Percentiles rank a stretch among this genome's conserved stretches.
Conservation (phyloP, 2,797 vertebrate species). For the Sebastes cheni region DNA sequence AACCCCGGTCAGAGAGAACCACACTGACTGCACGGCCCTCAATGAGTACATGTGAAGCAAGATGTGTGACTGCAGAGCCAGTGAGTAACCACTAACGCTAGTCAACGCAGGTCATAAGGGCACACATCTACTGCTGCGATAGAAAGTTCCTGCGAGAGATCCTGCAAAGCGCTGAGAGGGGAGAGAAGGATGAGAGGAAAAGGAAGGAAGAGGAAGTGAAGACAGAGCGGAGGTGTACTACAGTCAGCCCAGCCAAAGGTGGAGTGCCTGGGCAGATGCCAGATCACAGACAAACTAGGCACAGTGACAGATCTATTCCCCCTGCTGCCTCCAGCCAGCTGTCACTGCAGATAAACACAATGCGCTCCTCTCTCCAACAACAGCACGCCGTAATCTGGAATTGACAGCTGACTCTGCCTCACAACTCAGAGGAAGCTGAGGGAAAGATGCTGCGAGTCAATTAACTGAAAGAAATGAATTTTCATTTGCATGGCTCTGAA, state of each 20-base stretch:
- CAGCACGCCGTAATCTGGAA: slow-evolving; percentile 70
- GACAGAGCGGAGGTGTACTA: slow-evolving; percentile 39
- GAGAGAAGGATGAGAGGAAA: background rate
- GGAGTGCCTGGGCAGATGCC: slow-evolving; percentile 65
- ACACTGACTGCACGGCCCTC: background rate
- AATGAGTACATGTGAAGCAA: slow-evolving; percentile 25
- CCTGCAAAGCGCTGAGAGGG: background rate
- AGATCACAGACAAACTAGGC: slow-evolving; percentile 71
- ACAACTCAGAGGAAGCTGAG: slow-evolving; percentile 46
- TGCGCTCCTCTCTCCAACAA: slow-evolving; percentile 60
- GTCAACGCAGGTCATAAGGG: slow-evolving; percentile 3
- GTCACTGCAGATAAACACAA: slow-evolving; percentile 76
- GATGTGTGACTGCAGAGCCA: slow-evolving; percentile 1
- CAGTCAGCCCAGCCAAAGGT: slow-evolving; percentile 57
- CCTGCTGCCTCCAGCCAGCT: slow-evolving; percentile 73
- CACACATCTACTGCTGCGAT: slow-evolving; percentile 11
- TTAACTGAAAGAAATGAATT: slow-evolving; percentile 60
- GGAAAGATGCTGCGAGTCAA: slow-evolving; percentile 60
- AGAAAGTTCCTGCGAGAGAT: slow-evolving; percentile 3
- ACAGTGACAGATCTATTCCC: slow-evolving; percentile 73
- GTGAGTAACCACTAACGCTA: background rate
- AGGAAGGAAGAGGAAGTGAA: slow-evolving; percentile 3
- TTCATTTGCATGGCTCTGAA: slow-evolving; percentile 39
- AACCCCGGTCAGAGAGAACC: slow-evolving; percentile 33
- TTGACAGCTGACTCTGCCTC: slow-evolving; percentile 69